Conservation (phyloP, 1,140 invertebrate genomes). For the Cherax destructor region DNA sequence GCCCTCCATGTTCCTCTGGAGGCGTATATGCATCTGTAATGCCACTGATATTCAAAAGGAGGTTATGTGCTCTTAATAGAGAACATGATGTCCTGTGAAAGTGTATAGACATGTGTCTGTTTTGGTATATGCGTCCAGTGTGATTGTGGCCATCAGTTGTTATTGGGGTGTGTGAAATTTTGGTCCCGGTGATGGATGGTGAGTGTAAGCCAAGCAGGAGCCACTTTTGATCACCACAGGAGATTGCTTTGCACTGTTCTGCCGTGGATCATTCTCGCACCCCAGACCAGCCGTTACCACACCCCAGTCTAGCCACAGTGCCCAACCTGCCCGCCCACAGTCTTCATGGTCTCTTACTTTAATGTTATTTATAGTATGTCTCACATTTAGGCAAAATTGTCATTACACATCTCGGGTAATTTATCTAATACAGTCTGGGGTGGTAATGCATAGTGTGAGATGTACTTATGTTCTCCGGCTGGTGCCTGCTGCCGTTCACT, state of each 20-base stretch:
- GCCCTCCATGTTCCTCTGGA: conserved; percentile 35
- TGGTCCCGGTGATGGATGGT: conserved; percentile 22
- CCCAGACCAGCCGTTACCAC: conserved; percentile 15
- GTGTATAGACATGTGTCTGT: conserved; percentile 15
- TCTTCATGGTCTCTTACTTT: conserved; percentile 20
- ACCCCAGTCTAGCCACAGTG: conserved; percentile 27
- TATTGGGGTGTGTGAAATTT: conserved; percentile 24
- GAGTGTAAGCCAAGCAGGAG: conserved; percentile 24
- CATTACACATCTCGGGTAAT: not conserved
- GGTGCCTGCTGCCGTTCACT: conserved; percentile 22
- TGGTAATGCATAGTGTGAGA: not conserved
- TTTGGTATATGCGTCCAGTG: conserved; percentile 29
- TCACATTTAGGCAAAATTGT: conserved; percentile 16
- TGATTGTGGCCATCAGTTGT: conserved; percentile 33
- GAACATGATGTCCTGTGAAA: conserved; percentile 12
- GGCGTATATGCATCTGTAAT: conserved; percentile 29
- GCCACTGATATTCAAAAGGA: conserved; percentile 25
- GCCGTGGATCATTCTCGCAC: conserved; percentile 12
- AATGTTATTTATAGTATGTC: conserved; percentile 5
- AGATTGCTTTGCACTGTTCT: conserved; percentile 32
- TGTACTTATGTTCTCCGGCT: conserved; percentile 2
- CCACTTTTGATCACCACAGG: conserved; percentile 10
- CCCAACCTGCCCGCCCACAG: not conserved
- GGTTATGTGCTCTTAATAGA: conserved; percentile 10
- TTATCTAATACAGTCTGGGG: not conserved